A percentile compares a stretch with the other conserved stretches of the same genome.
phyloP scores from a whole-genome alignment of 2,888 invertebrate species.

The Pterostichus madidus region DNA sequence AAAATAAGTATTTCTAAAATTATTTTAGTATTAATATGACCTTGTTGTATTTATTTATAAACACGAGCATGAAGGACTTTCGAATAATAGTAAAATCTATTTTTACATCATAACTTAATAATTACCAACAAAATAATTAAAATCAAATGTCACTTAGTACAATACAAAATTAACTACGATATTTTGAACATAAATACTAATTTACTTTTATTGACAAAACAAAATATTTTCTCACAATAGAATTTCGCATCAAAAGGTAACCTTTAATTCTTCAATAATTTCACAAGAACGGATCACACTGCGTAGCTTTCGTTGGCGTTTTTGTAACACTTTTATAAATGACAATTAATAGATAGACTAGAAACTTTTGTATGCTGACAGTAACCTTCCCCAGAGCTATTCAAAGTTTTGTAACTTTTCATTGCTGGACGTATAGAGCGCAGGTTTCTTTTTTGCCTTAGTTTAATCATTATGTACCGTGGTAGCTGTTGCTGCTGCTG shows the following conservation, averaged over 20 bases:
- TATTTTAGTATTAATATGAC: not conserved
- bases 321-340: slow-evolving; percentile 5
- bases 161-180: not conserved
- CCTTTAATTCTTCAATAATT: slow-evolving; percentile 28
- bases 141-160: not conserved
- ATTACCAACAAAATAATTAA: not conserved
- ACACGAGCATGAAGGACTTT: not conserved
- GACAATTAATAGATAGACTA: slow-evolving; percentile 29
- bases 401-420: slow-evolving; percentile 39
- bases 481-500: not conserved
- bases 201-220: not conserved
- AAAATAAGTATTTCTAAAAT: not conserved
- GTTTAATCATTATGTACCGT: slow-evolving; percentile 23
- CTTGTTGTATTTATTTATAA: not conserved
- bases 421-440: slow-evolving; percentile 18
- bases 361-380: slow-evolving; percentile 34
- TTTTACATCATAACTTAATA: not conserved
- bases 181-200: not conserved
- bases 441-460: slow-evolving; percentile 26
- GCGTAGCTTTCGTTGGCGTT: slow-evolving; percentile 7
- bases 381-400: slow-evolving; percentile 16
- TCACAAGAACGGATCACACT: slow-evolving; percentile 19
- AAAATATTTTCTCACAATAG: slow-evolving; percentile 17
- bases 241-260: slow-evolving; percentile 3
- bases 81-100: not conserved